These are phyloP conservation scores for Coenonympha glycerion DNA, from an alignment of 2,888 invertebrate genomes.

Conservation along the genomic window DNA sequence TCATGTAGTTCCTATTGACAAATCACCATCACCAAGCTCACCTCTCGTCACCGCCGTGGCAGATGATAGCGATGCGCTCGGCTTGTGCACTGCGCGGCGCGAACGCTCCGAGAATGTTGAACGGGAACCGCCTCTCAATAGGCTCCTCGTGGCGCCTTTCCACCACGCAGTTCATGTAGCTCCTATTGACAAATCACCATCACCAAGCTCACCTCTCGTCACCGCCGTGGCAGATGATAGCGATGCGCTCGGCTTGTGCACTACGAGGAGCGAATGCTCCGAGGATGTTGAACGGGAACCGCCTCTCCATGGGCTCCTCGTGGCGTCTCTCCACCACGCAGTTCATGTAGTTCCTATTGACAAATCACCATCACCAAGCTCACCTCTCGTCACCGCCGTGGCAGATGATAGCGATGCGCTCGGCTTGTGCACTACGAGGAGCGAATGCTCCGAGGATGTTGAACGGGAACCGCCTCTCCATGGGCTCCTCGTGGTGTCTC, in stretches of 20 bases:
- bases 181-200: slow-evolving; percentile 26
- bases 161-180: slow-evolving; percentile 93
- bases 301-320: slow-evolving; percentile 85
- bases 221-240: slow-evolving; percentile 91
- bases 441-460: slow-evolving; percentile 67
- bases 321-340: slow-evolving; percentile 91
- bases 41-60: slow-evolving; percentile 86
- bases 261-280: slow-evolving; percentile 63
- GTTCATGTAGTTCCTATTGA: slow-evolving; percentile 86
- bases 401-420: slow-evolving; percentile 91
- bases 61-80: slow-evolving; percentile 91
- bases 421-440: slow-evolving; percentile 79
- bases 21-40: slow-evolving; percentile 24
- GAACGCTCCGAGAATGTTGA: slow-evolving; percentile 68
- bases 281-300: slow-evolving; percentile 70
- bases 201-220: slow-evolving; percentile 68
- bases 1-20: slow-evolving; percentile 87
- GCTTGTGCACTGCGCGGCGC: slow-evolving; percentile 77
- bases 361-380: neutral
- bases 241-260: slow-evolving; percentile 87
- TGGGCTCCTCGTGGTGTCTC: slow-evolving; percentile 88
- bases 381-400: slow-evolving; percentile 84
- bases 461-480: slow-evolving; percentile 77
- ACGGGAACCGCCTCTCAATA: slow-evolving; percentile 78
- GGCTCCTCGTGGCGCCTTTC: slow-evolving; percentile 91